Base-by-base conservation (phyloP, 2,797 vertebrate genomes). In the Arrhamphus sclerolepis region DNA sequence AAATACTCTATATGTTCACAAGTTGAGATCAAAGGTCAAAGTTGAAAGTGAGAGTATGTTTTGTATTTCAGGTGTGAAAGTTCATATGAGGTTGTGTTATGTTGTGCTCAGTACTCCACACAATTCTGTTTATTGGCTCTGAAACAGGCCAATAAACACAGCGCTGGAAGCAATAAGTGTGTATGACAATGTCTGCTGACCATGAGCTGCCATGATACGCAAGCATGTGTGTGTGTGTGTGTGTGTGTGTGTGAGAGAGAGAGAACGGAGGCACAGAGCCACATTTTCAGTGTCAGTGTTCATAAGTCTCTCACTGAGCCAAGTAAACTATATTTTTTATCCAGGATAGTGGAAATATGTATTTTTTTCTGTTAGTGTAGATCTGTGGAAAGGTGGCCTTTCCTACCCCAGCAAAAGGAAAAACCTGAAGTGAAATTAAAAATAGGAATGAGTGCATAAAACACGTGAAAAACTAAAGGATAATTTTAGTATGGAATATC, bases 401-500 rank as follows among this genome's bases (percentile, higher is more conserved):
- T 87, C 84, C 82, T 81, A 85, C 58, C 43, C 20, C 42, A 48
- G 76, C 60, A 34, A 73, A 66, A 63, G 81, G 70, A 89, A 87
- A 77, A 78, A 58, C 70, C 61, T 46, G 50, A 79, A 72, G 78
- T 70, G 47, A 78, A 57, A 77, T 81, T 83, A 86, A 88, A 85
- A 84, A 86, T 77, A 82, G 78, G 82, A 85, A 78, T 38, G 67
- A 78, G 78, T 77, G 84, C 56, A 83, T 78, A 80, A 72, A 60
- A 48, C 67, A 82, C 75, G 42, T 81, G 70, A 84, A 81, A 80
- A 72, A 66, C 73, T 77, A 60, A 58, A 53, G 70, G 47, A 57
- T 86, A 87, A 91, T 84, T 88, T 80, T 57, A 79, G 71, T 71
- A 62, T 84, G 87, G 87, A 90, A 89, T 88, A 87, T 85, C 66